Evolutionary conservation across 2,113 vertebrate species (phyloP).

Genomic region (Hydrolagus affinis): DNA sequence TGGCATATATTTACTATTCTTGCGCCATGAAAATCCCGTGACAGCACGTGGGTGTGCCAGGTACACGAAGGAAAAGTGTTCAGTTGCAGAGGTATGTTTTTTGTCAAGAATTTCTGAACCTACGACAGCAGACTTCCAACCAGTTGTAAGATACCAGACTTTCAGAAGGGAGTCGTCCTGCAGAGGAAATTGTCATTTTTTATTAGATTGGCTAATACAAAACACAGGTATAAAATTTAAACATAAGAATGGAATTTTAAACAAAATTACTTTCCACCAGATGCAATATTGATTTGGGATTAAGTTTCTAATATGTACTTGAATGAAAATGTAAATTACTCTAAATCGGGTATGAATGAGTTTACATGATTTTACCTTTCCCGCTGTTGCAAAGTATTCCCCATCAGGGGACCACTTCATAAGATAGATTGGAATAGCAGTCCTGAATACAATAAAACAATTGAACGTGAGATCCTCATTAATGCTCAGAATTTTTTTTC

Average conservation of each 20-base stretch:
- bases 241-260: neutral
- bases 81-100: slow-evolving; percentile 48
- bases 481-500: too few relatives aligned
- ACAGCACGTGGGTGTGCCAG: slow-evolving; percentile 88
- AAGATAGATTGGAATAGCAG: slow-evolving; percentile 80
- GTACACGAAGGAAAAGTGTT: slow-evolving; percentile 90
- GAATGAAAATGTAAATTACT: neutral
- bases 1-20: slow-evolving; percentile 96
- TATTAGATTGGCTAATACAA: slow-evolving; percentile 17
- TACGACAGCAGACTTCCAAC: slow-evolving; percentile 89
- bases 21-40: slow-evolving; percentile 93
- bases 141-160: slow-evolving; percentile 91
- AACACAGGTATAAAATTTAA: neutral
- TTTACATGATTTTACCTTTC: slow-evolving; percentile 65
- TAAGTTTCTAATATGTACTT: neutral
- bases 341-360: neutral
- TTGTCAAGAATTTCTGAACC: slow-evolving; percentile 74
- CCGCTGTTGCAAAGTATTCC: slow-evolving; percentile 93
- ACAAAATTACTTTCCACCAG: neutral
- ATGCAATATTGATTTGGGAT: neutral
- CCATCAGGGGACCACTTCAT: slow-evolving; percentile 97
- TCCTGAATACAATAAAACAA: slow-evolving; percentile 53
- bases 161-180: slow-evolving; percentile 96
- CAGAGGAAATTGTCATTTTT: slow-evolving; percentile 36
- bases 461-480: neutral